Base-by-base conservation (phyloP, 2,797 vertebrate species). In the Macroramphosus scolopax region DNA sequence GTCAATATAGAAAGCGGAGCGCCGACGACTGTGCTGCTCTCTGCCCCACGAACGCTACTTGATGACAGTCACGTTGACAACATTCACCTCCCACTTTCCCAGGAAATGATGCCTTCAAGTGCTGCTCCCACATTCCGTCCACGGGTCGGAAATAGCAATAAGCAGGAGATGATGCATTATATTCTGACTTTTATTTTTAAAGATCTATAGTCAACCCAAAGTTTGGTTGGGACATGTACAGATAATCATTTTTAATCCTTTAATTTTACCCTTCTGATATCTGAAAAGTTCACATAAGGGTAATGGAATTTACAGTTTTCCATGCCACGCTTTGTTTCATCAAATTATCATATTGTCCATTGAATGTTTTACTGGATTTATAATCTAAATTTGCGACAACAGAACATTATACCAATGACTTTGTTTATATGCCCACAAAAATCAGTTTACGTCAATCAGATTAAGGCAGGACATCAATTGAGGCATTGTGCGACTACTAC, bases 21-120 rank as follows among this genome's bases (percentile, higher is more conserved):
- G 28, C 20, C 36, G 74, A 58, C 55, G 6, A 61, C 51, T 15
- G 42, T 15, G 42, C 63, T 53, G 50, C 24, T 72, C 67, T 68
- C 76, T 65, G 48, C 70, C 52, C 48, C 34, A 45, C 61, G 40
- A 66, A 42, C 47, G 65, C 26, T 55, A 49, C 72, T 75, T 33
- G 77, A 71, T 69, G 82, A 84, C 84, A 73, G 80, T 86, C 86
- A 86, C 85, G 75, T 80, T 87, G 80, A 85, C 83, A 87, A 88
- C 81, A 83, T 75, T 63, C 80, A 63, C 86, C 87, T 70, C 86
- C 86, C 86, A 85, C 82, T 86, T 88, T 81, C 78, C 61, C 78
- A 73, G 78, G 60, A 77, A 77, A 7, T 59, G 85, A 17, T 72
- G 74, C 72, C 17, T 86, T 82, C 75, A 82, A 0, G 57, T n/a